A percentile compares a stretch with the other conserved stretches of the same genome.
Conservation (phyloP, 2,113 vertebrate genomes). For the Mionectes macconnelli region DNA sequence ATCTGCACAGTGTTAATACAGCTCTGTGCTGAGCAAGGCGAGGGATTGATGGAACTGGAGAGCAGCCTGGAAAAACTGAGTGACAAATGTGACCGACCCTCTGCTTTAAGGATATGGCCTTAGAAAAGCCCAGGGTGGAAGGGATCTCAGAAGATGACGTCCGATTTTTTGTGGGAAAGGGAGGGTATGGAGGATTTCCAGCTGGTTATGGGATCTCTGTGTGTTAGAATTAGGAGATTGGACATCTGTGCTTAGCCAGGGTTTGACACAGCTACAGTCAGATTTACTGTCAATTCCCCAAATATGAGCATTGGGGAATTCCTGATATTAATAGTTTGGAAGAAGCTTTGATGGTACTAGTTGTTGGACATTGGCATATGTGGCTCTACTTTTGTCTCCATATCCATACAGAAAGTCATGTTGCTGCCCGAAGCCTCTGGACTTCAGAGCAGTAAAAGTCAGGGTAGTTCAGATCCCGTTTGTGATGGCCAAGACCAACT, state of each 20-base stretch:
- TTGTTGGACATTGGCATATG: too few species aligned
- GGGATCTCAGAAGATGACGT: neutral
- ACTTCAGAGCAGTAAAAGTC: neutral
- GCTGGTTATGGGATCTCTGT: too few species aligned
- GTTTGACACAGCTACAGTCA: too few species aligned
- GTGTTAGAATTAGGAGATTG: too few species aligned
- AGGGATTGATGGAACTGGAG: neutral
- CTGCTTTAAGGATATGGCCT: neutral
- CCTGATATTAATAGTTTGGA: too few species aligned
- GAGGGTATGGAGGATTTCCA: too few species aligned
- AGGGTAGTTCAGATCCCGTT: neutral
- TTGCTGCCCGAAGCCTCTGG: neutral
- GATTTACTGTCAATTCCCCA: too few species aligned
- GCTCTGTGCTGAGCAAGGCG: neutral
- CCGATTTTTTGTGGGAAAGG: neutral
- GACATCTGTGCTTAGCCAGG: too few species aligned
- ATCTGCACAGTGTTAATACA: neutral
- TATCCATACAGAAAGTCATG: neutral
- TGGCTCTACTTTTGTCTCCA: neutral
- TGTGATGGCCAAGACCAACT: accelerated
- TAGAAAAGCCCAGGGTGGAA: neutral
- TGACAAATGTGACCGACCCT: accelerated
- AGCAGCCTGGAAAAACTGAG: neutral
- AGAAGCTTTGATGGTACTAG: too few species aligned
- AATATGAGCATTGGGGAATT: too few species aligned